Evolutionary conservation across 2,797 vertebrate genomes (phyloP), one percentile per base, ranked within the genome.

Genomic region (Toxotes lorentzi): DNA sequence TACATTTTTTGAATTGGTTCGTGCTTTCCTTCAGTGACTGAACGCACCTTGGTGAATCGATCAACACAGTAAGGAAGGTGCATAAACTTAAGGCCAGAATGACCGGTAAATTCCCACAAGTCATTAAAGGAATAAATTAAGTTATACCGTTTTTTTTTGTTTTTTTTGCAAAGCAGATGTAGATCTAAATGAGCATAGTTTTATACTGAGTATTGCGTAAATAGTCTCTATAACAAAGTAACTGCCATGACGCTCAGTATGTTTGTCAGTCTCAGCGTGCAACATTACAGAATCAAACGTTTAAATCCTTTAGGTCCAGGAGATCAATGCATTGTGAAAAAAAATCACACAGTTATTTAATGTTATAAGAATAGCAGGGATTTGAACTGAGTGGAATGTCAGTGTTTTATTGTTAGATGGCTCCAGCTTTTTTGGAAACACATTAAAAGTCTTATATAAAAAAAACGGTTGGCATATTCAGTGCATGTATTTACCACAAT

Each of bases 331-430:
- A 45, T 34, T 51, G 14, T 45, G 48, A 3, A 65, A 56, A 53
- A 41, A 56, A 53, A 41, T 41, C 13, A 48, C 8, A 62, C 21
- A 64, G 16, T 16, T 7, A 34, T 40, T 6, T 50, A 1, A 70
- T 7, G 9, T 74, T 14, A 65, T 8, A 82, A 13, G 67, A 45
- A 58, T 1, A 7, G 69, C 32, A 54, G 4, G 0, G 73, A 35
- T 59, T 60, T 74, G 5, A 40, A 38, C 7, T 5, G 16, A 72
- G 86, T 92, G 93, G 93, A 94, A 95, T 94, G 94, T 94, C 87
- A 92, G 78, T 70, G 69, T 89, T 95, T 95, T 95, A 95, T 93
- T 95, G 84, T 82, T 82, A 65, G 75, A 83, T 86, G 70, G 86
- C 63, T 90, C 84, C 81, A 92, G 68, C 74, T 90, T 84, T 82